These are phyloP conservation scores for Andrena marginata DNA, from an alignment of 2,888 invertebrate species.

Conservation along the genomic window DNA sequence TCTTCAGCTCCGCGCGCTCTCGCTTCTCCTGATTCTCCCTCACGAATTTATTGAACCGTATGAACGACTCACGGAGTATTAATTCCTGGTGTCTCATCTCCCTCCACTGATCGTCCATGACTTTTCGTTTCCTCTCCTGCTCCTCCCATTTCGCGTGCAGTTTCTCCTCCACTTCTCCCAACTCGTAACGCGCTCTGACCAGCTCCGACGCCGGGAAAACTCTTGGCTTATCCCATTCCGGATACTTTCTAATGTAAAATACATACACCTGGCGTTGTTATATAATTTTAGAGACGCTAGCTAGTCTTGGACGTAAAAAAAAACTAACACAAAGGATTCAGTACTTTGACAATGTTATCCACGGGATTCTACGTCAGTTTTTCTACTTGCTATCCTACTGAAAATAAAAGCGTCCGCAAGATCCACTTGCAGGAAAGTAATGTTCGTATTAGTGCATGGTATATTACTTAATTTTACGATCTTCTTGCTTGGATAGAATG, in stretches of 20 bases:
- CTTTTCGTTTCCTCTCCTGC: constrained; percentile 83
- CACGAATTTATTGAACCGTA: constrained; percentile 88
- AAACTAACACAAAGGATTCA: neutral
- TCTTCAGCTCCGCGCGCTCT: constrained; percentile 87
- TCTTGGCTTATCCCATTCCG: constrained; percentile 88
- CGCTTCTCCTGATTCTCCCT: constrained; percentile 89
- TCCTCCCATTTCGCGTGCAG: constrained; percentile 85
- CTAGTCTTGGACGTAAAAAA: neutral
- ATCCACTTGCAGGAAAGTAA: constrained; percentile 1
- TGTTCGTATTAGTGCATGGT: constrained; percentile 13
- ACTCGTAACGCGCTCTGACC: constrained; percentile 86
- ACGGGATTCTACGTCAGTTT: constrained; percentile 25
- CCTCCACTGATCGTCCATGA: constrained; percentile 87
- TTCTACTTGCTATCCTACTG: constrained; percentile 25
- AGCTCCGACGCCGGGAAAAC: constrained; percentile 87
- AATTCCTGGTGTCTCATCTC: constrained; percentile 86
- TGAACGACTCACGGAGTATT: constrained; percentile 87
- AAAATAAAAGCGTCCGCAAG: constrained; percentile 35
- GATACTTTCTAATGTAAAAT: constrained; percentile 86
- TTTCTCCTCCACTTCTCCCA: constrained; percentile 86
- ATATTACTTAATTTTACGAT: constrained; percentile 86
- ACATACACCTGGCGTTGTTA: neutral
- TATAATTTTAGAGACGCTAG: constrained; percentile 6
- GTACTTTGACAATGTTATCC: constrained; percentile 16
- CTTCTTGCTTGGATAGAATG: constrained; percentile 86